Base-by-base conservation (phyloP, 2,797 vertebrate species). In the Salmo trutta region DNA sequence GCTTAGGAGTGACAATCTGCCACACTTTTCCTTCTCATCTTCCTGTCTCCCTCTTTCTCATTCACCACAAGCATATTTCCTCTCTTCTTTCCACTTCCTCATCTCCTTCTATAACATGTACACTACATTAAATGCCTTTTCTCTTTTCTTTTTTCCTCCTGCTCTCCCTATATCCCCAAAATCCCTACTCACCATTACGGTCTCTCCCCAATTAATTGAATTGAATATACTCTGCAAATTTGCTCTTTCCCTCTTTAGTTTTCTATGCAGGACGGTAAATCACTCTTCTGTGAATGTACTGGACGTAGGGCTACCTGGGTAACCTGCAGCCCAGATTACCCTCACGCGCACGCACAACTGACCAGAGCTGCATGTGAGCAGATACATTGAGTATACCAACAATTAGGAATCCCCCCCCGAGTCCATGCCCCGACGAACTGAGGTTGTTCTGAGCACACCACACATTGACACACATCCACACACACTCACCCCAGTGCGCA, bases 271-370 rank as follows among this genome's bases (percentile, higher is more conserved):
- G 54, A 19, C 24, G 15, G 68, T 33, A 70, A 36, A 4, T 36
- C 8, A 69, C 31, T 33, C 16, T 8, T 33, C 16, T 41, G 7
- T 41, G 36, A 41, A 41, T 41, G 36, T 41, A 54, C 21, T 65
- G 31, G 17, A 27, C 21, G 14, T 69, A 53, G 74, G 80, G 78
- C 83, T 84, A 84, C 65, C 84, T 82, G 85, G 56, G 84, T 88
- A 88, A 89, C 87, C 82, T 81, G 24, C 82, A 47, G 88, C 80
- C 84, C 85, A 88, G 88, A 92, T 92, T 89, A 91, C 84, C 77
- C 79, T 53, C 82, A 70, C 78, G 76, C 79, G 24, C 79, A 87
- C 85, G 81, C 87, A 89, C 86, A 81, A 36, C 51, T 79, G 78
- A 74, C 69, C 75, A 67, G 78, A 56, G 62, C 69, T 31, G 52